Evolutionary conservation across 2,113 vertebrate genomes (phyloP), one percentile per base, ranked within the genome.

Genomic region (Pangasianodon hypophthalmus): DNA sequence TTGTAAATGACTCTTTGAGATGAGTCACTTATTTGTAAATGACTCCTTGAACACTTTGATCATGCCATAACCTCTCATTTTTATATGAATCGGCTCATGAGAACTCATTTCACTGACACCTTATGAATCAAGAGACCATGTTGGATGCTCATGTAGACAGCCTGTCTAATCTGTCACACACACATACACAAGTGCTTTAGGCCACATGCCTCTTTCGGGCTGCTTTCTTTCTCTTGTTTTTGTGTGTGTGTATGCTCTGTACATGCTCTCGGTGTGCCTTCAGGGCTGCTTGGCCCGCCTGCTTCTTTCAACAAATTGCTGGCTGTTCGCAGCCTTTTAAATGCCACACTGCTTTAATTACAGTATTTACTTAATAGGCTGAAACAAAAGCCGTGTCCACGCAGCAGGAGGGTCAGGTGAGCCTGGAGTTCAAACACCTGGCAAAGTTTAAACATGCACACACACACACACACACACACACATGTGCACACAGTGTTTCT

Each of bases 231-330:
- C 56, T 58, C 44, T 41, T 81, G 48, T 82, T 2, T 82, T 14
- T 56, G 80, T 83, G 32, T 19, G 88, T 90, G 87, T 93, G 88
- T 75, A 50, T 79, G 71, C 90, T 92, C 93, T 56, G 64, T 90
- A 69, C 92, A 93, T 94, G 94, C 92, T 95, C 79, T 64, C 85
- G 92, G 88, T 81, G 80, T 56, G 94, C 96, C 96, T 94, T 67
- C 87, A 94, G 96, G 94, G 60, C 67, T 87, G 89, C 91, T 92
- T 77, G 92, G 91, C 93, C 93, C 93, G 94, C 91, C 93, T 94
- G 93, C 91, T 94, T 94, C 90, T 94, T 93, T 92, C 94, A 96
- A 96, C 95, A 96, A 96, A 96, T 96, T 96, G 95, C 92, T 95
- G 90, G 91, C 93, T 94, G 94, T 96, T 95, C 93, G 92, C 94